A percentile compares a stretch with the other conserved stretches of the same genome.
Conservation (phyloP, 2,797 vertebrate species). For the Erpetoichthys calabaricus region DNA sequence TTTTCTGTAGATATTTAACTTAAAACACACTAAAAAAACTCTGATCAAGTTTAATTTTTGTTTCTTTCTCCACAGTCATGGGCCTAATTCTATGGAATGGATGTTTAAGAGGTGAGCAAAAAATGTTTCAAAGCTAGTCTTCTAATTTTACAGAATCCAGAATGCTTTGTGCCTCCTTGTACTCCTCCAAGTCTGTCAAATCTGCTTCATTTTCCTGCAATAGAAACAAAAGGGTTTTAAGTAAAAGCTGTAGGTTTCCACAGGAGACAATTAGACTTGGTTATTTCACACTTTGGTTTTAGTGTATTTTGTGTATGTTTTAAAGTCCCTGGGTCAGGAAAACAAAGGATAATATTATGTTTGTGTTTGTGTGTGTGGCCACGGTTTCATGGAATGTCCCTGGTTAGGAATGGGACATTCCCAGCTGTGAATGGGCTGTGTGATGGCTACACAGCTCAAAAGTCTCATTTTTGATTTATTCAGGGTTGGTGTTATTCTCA, state of each 20-base stretch:
- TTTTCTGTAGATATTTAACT: background rate
- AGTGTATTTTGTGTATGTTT: too few species aligned
- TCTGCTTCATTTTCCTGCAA: constrained; percentile 81
- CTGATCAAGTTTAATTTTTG: constrained; percentile 15
- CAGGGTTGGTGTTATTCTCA: too few species aligned
- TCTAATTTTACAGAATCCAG: constrained; percentile 84
- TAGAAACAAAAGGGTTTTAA: constrained; percentile 21
- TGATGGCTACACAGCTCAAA: too few species aligned
- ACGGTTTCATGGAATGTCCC: too few species aligned
- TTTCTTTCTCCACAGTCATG: constrained; percentile 26
- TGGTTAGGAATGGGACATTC: too few species aligned
- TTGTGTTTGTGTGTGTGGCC: too few species aligned
- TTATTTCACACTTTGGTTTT: too few species aligned
- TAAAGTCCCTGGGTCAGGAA: too few species aligned
- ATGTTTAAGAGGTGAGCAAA: constrained; percentile 36
- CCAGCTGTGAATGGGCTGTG: too few species aligned
- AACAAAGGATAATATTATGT: too few species aligned
- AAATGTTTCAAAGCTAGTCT: constrained; percentile 42
- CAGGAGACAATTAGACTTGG: too few species aligned
- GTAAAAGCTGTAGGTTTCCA: constrained; percentile 1
- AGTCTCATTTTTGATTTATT: too few species aligned
- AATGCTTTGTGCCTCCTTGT: constrained; percentile 67
- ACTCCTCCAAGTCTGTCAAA: constrained; percentile 73
- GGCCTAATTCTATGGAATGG: constrained; percentile 50
- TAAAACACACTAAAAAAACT: constrained; percentile 15